These are phyloP conservation scores for Hypsibius dujardini DNA, from an alignment of 1,140 invertebrate genomes.

Conservation along the genomic window DNA sequence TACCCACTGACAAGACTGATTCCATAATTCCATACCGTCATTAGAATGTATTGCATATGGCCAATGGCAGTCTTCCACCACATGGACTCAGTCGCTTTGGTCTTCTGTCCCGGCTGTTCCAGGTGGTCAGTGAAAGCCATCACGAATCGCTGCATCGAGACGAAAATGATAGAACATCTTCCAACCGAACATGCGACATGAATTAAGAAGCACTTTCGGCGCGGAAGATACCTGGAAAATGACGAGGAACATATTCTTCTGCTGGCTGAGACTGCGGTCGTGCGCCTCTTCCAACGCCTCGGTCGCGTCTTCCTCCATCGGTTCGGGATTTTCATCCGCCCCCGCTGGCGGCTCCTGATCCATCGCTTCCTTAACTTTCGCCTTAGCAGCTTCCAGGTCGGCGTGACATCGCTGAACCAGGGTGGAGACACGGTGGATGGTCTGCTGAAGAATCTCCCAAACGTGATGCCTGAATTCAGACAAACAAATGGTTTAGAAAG, in stretches of 20 bases:
- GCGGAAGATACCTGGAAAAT: conserved; percentile 57
- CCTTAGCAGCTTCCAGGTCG: conserved; percentile 67
- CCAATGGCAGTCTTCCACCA: conserved; percentile 16
- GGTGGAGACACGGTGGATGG: conserved; percentile 88
- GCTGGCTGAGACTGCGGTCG: conserved; percentile 50
- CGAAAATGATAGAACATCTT: no score
- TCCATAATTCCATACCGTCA: conserved; percentile 9
- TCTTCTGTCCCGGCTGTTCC: conserved; percentile 7
- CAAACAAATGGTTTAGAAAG: not conserved
- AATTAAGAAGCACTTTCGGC: no score
- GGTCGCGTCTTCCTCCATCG: conserved; percentile 42
- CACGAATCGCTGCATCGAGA: not conserved
- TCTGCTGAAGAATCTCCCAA: conserved; percentile 92
- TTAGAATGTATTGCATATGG: conserved; percentile 12
- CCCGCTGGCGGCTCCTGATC: conserved; percentile 44
- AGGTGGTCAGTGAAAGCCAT: conserved; percentile 11
- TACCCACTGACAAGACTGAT: not conserved
- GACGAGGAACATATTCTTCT: conserved; percentile 89
- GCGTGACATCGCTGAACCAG: conserved; percentile 67
- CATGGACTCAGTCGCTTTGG: not conserved
- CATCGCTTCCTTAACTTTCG: conserved; percentile 49
- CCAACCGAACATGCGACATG: no score
- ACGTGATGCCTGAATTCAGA: conserved; percentile 37
- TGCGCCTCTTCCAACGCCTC: conserved; percentile 21
- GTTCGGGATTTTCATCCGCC: conserved; percentile 39